Conservation (phyloP, 2,888 invertebrate genomes). For the Coleophora deauratella region DNA sequence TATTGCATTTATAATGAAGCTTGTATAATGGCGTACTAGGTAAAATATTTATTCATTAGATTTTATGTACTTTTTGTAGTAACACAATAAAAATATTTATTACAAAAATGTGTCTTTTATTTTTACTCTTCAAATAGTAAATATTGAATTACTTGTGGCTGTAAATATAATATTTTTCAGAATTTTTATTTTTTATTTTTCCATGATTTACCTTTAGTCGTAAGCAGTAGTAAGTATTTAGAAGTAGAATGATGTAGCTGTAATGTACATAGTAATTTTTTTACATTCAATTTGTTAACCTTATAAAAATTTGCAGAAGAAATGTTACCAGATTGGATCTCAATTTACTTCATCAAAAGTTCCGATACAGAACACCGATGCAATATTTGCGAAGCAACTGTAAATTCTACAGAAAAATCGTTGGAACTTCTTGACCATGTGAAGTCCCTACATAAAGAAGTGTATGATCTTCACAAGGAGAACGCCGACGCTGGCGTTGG, state of each 20-base stretch:
- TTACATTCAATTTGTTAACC: neutral
- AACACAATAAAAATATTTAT: neutral
- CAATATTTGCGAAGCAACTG: slow-evolving; percentile 43
- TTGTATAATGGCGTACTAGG: neutral
- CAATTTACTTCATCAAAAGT: slow-evolving; percentile 44
- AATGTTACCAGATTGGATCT: slow-evolving; percentile 46
- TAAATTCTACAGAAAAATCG: slow-evolving; percentile 34
- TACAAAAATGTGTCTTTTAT: neutral
- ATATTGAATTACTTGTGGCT: too few relatives aligned
- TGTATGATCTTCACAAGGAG: slow-evolving; percentile 54
- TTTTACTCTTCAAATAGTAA: neutral
- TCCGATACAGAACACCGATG: slow-evolving; percentile 34
- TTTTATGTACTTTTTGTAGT: neutral
- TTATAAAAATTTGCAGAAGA: neutral
- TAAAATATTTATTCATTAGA: neutral
- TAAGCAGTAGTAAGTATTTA: neutral
- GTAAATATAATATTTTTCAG: neutral
- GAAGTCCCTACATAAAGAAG: slow-evolving; percentile 39
- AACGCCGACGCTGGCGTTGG: slow-evolving; percentile 47
- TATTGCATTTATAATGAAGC: too few relatives aligned
- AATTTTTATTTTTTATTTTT: neutral
- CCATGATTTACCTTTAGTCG: neutral
- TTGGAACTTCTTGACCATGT: slow-evolving; percentile 40
- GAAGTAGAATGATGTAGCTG: neutral
- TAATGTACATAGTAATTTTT: neutral